Base-by-base conservation (phyloP, 2,888 invertebrate species). In the Camponotus fellah region DNA sequence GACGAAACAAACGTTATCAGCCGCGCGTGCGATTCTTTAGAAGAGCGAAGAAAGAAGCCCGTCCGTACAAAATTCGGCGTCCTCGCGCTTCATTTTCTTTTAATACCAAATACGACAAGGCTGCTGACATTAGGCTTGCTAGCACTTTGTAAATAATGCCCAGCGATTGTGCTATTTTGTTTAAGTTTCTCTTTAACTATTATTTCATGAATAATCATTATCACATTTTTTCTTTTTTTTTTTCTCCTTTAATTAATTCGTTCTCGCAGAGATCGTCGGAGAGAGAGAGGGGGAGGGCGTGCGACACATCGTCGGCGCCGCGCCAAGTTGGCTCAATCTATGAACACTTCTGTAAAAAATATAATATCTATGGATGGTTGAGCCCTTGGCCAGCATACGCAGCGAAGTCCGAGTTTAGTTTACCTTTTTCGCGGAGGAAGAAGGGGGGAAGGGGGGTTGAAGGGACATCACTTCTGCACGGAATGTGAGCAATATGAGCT, bases 341-440 rank as follows among this genome's bases (percentile, higher is more conserved):
- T 94, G 92, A 94, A 94, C 93, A 93, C 94, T 93, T 93, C 93
- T 94, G 94, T 94, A 94, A 94, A 94, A 94, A 94, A 94, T 94
- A 94, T 94, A 94, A 92, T 89, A 93, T 92, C 94, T 94, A 94
- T 94, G 93, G 93, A 93, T 93, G 92, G 92, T 94, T 94, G 93
- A 94, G 94, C 93, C 92, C 90, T 91, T 89, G 91, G 92, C 90
- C 86, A 90, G 92, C 93, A 90, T 87, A 91, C 49, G 77, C 87
- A 88, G 86, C 91, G 89, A 91, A 90, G 53, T 53, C 85, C 66
- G 56, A 53, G 53, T 64, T 46, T 89, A 86, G 85, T 37, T 71
- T 86, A 17, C 72, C 72, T 85, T 85, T 87, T 46, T 86, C 75
- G 88, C 90, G 89, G 49, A 9, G 34, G 46, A 3, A 8, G 32